These are phyloP conservation scores for Mormyrus iriodes DNA, from an alignment of 2,113 vertebrate genomes.

Conservation along the genomic window DNA sequence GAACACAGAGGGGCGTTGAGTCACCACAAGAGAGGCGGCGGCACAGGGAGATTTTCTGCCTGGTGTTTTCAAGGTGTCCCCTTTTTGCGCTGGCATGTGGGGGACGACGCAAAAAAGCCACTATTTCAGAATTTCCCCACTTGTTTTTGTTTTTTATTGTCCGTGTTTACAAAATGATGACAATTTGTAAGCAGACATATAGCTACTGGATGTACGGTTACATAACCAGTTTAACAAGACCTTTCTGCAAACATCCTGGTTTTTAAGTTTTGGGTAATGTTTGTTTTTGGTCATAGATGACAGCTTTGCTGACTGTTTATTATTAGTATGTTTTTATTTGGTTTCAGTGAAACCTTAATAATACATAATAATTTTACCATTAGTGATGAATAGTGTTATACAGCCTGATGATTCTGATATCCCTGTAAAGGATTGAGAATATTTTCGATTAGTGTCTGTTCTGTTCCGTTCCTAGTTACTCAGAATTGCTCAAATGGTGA, in stretches of 20 bases:
- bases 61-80: neutral
- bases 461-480: neutral
- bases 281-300: neutral
- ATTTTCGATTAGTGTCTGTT: neutral
- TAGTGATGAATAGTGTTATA: neutral
- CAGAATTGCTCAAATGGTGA: neutral
- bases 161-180: neutral
- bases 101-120: neutral
- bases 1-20: neutral
- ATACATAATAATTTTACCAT: neutral
- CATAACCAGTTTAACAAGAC: neutral
- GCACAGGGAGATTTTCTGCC: neutral
- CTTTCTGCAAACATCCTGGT: neutral
- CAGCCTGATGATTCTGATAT: neutral
- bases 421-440: neutral
- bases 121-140: neutral
- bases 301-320: neutral
- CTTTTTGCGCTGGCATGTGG: neutral
- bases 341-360: neutral
- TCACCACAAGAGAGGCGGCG: neutral
- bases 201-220: neutral
- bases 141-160: neutral
- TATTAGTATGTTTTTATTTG: neutral
- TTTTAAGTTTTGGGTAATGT: neutral
- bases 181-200: neutral